A percentile compares a stretch with the other conserved stretches of the same genome.
Evolutionary conservation across 2,888 invertebrate species (phyloP).

Genomic region (Eupithecia subfuscata): DNA sequence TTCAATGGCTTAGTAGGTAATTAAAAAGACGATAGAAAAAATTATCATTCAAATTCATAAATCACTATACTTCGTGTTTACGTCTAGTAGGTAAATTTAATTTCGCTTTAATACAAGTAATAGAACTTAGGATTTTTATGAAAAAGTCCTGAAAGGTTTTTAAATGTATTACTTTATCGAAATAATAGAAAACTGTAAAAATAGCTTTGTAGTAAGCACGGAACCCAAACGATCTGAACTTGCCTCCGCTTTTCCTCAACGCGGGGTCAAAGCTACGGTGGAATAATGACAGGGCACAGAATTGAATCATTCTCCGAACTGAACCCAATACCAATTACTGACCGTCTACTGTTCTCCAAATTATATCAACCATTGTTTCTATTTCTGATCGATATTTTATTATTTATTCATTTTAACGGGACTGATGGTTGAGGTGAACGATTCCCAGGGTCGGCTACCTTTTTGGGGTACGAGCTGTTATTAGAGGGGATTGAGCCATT

Average conservation of each 20-base stretch:
- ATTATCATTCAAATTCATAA: too few species aligned
- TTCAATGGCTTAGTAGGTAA: too few species aligned
- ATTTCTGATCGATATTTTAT: conserved; percentile 55
- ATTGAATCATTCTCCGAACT: conserved; percentile 56
- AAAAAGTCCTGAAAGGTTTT: background rate
- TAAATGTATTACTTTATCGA: background rate
- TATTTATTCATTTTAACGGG: conserved; percentile 49
- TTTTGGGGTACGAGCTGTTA: conserved; percentile 17
- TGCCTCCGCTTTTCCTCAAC: conserved; percentile 1
- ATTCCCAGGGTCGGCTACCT: conserved; percentile 44
- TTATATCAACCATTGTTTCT: conserved; percentile 62
- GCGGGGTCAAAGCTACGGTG: conserved; percentile 75
- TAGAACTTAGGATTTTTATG: too few species aligned
- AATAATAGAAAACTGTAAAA: background rate
- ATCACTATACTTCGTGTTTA: too few species aligned
- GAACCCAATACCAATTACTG: conserved; percentile 63
- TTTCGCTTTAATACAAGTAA: too few species aligned
- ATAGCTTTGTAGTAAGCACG: background rate
- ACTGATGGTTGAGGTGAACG: conserved; percentile 32
- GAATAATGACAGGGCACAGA: conserved; percentile 72
- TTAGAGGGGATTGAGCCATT: conserved; percentile 10
- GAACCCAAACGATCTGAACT: conserved; percentile 5
- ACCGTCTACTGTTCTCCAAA: conserved; percentile 51
- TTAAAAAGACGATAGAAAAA: too few species aligned
- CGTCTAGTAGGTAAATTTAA: too few species aligned